These are phyloP conservation scores for Chaunax sp. DNA, from an alignment of 2,797 vertebrate species.

Conservation along the genomic window DNA sequence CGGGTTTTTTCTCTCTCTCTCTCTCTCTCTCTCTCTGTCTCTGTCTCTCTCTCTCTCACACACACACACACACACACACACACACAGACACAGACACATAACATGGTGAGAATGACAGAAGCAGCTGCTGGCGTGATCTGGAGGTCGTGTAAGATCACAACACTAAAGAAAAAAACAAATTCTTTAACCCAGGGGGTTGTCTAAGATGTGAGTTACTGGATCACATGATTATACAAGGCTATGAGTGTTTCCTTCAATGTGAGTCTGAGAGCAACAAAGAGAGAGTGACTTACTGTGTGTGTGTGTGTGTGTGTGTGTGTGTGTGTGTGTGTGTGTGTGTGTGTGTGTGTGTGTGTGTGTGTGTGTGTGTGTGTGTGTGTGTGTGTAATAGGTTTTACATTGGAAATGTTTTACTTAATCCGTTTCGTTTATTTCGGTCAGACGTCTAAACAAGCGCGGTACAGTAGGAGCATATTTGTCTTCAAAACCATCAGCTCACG, in stretches of 20 bases:
- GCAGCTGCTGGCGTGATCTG: constrained; percentile 73
- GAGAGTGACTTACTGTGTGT: background rate
- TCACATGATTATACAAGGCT: constrained; percentile 61
- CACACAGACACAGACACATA: constrained; percentile 29
- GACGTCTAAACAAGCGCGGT: background rate
- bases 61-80: constrained; percentile 16
- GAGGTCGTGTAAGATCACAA: constrained; percentile 77
- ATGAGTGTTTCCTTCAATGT: constrained; percentile 33
- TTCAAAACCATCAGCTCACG: constrained; percentile 12
- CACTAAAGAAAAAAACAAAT: constrained; percentile 73
- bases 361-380: background rate
- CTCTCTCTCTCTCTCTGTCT: background rate
- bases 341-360: background rate
- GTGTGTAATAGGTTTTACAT: background rate
- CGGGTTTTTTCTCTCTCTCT: constrained; percentile 6
- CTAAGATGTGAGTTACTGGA: constrained; percentile 60
- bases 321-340: background rate
- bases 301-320: background rate
- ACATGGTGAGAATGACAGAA: constrained; percentile 69
- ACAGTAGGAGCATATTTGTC: background rate
- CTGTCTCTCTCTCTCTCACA: too few species aligned
- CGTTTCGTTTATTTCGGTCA: constrained; percentile 6
- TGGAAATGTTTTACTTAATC: background rate
- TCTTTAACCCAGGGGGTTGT: constrained; percentile 71
- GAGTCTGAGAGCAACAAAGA: background rate